Evolutionary conservation across 2,888 invertebrate genomes (phyloP), one percentile per base, ranked within the genome.

Genomic region (Drosophila flavopinicola): DNA sequence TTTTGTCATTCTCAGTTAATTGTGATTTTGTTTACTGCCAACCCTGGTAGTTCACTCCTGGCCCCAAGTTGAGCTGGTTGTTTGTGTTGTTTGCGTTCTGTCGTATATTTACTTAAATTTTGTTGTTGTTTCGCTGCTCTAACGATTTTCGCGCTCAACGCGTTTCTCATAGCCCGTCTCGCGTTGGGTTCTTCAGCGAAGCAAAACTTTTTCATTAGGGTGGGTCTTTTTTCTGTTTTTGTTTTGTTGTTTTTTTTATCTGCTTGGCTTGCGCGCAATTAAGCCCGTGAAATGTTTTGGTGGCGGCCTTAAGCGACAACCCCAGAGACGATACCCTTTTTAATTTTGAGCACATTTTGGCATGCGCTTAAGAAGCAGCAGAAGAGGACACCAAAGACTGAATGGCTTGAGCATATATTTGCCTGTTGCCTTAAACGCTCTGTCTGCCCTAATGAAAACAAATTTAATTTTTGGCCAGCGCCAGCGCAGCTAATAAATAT

Each of bases 11-110:
- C 69, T 73, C 75, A 84, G 87, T 85, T 86, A 86, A 86, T 86
- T 86, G 84, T 84, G 86, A 87, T 85, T 84, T 84, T 82, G 82
- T 84, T 85, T 78, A 82, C 78, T 53, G 73, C 49, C 78, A 52
- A 42, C 75, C 57, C 54, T 57, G 48, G 6, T 23, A n/a, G 32
- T 38, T 25, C 25, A 37, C 15, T 24, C 29, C 35, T 56, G 11
- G 11, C 39, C 47, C 57, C 32, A 37, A 54, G 39, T 42, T 33
- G 29, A 29, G 57, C 25, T 39, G 45, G 60, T 72, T 82, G 80
- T 82, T 82, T 82, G 79, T 69, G 58, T 72, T 82, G 48, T 63
- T 76, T 76, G 76, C 53, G 58, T 63, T 68, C 45, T 56, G 66
- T 57, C 64, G 78, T 65, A 78, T 82, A 78, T 82, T 82, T 82